These are phyloP conservation scores for Struthidea cinerea DNA, from an alignment of 2,113 vertebrate genomes.

Conservation along the genomic window DNA sequence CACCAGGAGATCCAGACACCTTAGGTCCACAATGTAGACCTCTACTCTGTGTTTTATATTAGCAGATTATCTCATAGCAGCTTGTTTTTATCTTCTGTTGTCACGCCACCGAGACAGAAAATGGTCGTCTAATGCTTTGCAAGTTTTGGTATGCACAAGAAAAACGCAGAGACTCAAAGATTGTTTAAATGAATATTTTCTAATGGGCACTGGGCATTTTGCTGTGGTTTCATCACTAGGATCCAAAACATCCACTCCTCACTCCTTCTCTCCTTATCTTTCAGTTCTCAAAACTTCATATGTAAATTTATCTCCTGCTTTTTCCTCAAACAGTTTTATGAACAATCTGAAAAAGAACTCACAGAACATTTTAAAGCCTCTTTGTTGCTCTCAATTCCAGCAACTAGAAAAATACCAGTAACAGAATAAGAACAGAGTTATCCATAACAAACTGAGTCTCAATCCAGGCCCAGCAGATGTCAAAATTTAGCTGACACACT, in stretches of 20 bases:
- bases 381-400: neutral
- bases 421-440: neutral
- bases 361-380: neutral
- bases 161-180: neutral
- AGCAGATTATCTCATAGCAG: neutral
- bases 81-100: neutral
- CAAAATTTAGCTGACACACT: neutral
- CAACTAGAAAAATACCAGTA: neutral
- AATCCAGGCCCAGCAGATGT: neutral
- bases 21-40: neutral
- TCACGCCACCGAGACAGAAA: accelerated
- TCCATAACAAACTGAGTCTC: neutral
- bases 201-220: neutral
- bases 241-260: neutral
- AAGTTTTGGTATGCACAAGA: neutral
- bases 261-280: neutral
- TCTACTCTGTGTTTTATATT: neutral
- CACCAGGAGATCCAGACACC: neutral
- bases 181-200: neutral
- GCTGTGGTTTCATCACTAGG: neutral
- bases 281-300: neutral
- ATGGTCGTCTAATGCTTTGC: neutral
- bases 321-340: neutral
- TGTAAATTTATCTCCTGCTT: neutral
- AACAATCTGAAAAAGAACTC: neutral